Conservation (phyloP, 2,888 invertebrate species). For the Timema podura region DNA sequence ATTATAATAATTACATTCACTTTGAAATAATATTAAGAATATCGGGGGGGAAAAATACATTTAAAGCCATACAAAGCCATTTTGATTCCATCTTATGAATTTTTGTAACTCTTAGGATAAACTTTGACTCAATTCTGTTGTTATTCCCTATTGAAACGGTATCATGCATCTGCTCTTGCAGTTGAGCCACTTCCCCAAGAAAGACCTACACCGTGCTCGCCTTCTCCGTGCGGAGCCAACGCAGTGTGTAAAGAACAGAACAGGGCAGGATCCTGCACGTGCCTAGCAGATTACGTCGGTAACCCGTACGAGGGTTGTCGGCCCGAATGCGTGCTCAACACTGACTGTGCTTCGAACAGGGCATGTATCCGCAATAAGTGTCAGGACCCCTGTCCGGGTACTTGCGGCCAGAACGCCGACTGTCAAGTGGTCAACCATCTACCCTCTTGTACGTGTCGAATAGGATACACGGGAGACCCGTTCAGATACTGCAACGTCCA, state of each 20-base stretch:
- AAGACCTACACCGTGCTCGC: conserved; percentile 52
- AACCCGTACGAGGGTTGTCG: conserved; percentile 58
- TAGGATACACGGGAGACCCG: conserved; percentile 67
- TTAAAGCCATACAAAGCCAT: no score
- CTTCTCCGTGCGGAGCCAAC: conserved; percentile 51
- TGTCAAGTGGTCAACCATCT: conserved; percentile 43
- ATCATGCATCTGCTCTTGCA: no score
- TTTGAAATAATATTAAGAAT: no score
- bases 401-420: conserved; percentile 48
- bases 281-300: conserved; percentile 50
- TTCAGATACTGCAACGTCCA: conserved; percentile 46
- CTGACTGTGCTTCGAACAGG: conserved; percentile 53
- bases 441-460: conserved; percentile 57
- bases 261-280: conserved; percentile 51
- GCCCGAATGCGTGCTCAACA: conserved; percentile 54
- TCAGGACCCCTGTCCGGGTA: conserved; percentile 57
- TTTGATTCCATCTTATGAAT: no score
- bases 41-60: no score
- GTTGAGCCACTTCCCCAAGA: conserved; percentile 34
- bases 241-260: conserved; percentile 50
- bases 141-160: no score
- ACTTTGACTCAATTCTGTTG: no score
- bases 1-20: no score
- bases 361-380: conserved; percentile 55
- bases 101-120: no score